Evolutionary conservation across 1,140 invertebrate genomes (phyloP).

Genomic region (Drosophila tsacasi): DNA sequence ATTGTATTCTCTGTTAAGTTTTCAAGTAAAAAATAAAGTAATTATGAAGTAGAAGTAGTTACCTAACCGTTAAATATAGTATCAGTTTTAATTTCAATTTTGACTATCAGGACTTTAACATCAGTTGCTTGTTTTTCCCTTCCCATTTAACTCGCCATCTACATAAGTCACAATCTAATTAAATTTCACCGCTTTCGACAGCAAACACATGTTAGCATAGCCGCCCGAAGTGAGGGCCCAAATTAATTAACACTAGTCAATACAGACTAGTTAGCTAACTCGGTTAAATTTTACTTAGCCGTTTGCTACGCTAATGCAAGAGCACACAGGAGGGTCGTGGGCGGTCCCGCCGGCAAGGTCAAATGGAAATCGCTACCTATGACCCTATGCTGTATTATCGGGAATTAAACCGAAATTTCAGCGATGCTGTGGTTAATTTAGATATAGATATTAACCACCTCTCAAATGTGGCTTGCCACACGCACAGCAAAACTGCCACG

Average conservation of each 20-base stretch:
- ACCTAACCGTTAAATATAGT: too few species aligned
- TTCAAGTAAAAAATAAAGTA: too few species aligned
- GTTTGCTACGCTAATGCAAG: conserved; percentile 36
- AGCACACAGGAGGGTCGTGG: conserved; percentile 18
- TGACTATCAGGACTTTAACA: background rate
- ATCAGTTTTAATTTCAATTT: background rate
- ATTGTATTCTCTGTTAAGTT: too few species aligned
- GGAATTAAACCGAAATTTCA: conserved; percentile 39
- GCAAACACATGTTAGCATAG: conserved; percentile 40
- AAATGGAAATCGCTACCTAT: conserved; percentile 14
- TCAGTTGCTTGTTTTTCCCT: background rate
- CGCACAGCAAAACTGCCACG: background rate
- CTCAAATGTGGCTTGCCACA: conserved; percentile 51
- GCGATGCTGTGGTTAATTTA: conserved; percentile 67
- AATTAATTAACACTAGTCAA: conserved; percentile 68
- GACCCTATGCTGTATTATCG: conserved; percentile 23
- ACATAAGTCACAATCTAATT: conserved; percentile 30
- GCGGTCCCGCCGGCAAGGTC: conserved; percentile 34
- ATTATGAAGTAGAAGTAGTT: too few species aligned
- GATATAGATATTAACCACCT: conserved; percentile 54
- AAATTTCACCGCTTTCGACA: conserved; percentile 34
- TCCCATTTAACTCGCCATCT: background rate
- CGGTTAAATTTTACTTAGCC: conserved; percentile 44
- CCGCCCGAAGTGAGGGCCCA: conserved; percentile 12
- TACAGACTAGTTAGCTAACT: conserved; percentile 42